phyloP scores from a whole-genome alignment of 1,140 invertebrate genomes.

The Anadara kagoshimensis region DNA sequence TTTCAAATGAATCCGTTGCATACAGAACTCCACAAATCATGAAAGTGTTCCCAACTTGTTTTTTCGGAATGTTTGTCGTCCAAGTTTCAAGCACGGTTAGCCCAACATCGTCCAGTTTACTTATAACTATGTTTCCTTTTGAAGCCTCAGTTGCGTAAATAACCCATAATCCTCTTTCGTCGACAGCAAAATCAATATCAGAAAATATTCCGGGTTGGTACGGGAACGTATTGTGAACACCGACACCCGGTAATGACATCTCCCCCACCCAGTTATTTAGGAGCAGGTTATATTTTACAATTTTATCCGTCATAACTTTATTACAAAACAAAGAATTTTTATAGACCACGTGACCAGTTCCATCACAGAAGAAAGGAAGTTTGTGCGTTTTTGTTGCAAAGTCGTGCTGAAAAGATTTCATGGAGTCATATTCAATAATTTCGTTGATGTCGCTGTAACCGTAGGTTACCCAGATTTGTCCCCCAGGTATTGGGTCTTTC shows the following conservation, averaged over 20 bases:
- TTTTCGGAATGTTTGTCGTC: conserved; percentile 60
- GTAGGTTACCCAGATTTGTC: conserved; percentile 52
- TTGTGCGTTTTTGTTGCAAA: conserved; percentile 34
- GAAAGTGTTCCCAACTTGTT: conserved; percentile 60
- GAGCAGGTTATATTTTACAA: conserved; percentile 62
- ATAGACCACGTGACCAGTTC: conserved; percentile 65
- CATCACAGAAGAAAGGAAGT: conserved; percentile 63
- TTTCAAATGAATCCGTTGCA: conserved; percentile 56
- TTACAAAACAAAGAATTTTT: conserved; percentile 60
- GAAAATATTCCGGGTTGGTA: conserved; percentile 57
- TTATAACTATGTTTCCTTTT: conserved; percentile 62
- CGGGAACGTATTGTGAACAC: conserved; percentile 56
- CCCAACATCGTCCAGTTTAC: conserved; percentile 54
- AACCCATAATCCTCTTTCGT: conserved; percentile 66
- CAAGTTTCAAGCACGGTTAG: conserved; percentile 59
- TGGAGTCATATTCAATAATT: conserved; percentile 30
- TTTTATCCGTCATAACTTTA: conserved; percentile 54
- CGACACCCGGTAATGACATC: conserved; percentile 46
- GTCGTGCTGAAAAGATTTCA: conserved; percentile 17
- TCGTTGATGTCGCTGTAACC: conserved; percentile 48
- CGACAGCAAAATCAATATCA: conserved; percentile 67
- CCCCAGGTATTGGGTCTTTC: conserved; percentile 46
- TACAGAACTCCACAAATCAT: conserved; percentile 69
- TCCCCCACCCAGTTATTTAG: conserved; percentile 48
- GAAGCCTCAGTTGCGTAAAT: conserved; percentile 59